Conservation (phyloP, 2,797 vertebrate species). For the Parotocinclus haroldoi region DNA sequence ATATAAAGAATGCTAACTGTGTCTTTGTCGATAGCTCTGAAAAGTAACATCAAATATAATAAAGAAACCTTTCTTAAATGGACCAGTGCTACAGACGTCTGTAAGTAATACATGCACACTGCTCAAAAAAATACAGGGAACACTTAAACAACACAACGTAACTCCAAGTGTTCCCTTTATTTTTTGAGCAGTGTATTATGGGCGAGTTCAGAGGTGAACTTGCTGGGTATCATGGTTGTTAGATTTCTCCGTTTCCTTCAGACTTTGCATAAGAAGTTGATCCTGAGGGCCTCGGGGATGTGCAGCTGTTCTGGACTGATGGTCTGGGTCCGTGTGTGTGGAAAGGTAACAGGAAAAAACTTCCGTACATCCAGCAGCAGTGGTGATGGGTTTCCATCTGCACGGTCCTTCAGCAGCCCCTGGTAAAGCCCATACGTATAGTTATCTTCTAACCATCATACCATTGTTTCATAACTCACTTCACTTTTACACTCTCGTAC, state of each 20-base stretch:
- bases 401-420: conserved; percentile 63
- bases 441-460: neutral
- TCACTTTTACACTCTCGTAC: neutral
- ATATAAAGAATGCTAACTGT: no score
- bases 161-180: no score
- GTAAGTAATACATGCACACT: no score
- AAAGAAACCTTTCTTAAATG: no score
- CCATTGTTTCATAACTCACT: neutral
- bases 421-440: conserved; percentile 43
- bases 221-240: neutral
- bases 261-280: conserved; percentile 67
- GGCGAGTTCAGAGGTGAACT: no score
- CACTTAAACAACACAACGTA: no score
- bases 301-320: conserved; percentile 61
- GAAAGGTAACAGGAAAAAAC: conserved; percentile 77
- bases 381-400: conserved; percentile 59
- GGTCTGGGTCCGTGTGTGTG: conserved; percentile 51
- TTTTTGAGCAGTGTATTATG: no score
- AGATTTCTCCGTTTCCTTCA: conserved; percentile 45
- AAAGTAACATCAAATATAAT: no score
- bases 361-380: conserved; percentile 72
- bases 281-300: conserved; percentile 72
- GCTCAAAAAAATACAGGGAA: no score
- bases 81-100: no score
- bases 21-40: no score